A percentile compares a stretch with the other conserved stretches of the same genome.
Conservation (phyloP, 2,888 invertebrate species). For the Mythimna ferrago region DNA sequence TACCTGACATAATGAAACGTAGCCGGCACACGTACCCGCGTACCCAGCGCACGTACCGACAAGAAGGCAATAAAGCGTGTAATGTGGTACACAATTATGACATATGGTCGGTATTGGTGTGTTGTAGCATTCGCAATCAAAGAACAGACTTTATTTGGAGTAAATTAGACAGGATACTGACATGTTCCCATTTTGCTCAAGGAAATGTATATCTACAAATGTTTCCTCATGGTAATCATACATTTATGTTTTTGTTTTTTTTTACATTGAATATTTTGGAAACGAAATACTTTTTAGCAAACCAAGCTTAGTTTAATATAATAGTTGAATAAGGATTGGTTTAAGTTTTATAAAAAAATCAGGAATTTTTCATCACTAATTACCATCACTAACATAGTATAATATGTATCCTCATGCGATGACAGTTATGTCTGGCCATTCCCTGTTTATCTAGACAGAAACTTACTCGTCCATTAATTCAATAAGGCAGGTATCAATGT, state of each 20-base stretch:
- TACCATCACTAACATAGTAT: too few relatives aligned
- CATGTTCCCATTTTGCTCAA: slow-evolving; percentile 22
- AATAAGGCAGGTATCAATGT: slow-evolving; percentile 62
- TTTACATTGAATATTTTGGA: not conserved
- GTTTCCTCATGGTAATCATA: not conserved
- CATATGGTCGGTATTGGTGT: slow-evolving; percentile 55
- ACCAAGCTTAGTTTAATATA: too few relatives aligned
- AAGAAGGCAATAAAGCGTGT: slow-evolving; percentile 57
- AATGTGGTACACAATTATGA: slow-evolving; percentile 64
- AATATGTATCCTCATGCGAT: not conserved
- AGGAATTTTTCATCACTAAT: too few relatives aligned
- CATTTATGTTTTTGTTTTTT: not conserved
- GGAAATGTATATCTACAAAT: slow-evolving; percentile 16
- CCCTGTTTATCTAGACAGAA: slow-evolving; percentile 33
- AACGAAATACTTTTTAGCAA: too few relatives aligned
- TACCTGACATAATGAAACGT: slow-evolving; percentile 59
- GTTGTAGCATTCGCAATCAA: slow-evolving; percentile 44
- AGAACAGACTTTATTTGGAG: slow-evolving; percentile 47
- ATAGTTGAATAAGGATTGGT: too few relatives aligned
- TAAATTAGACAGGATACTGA: slow-evolving; percentile 56
- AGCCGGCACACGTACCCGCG: slow-evolving; percentile 37
- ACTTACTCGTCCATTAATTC: slow-evolving; percentile 45
- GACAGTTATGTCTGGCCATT: not conserved
- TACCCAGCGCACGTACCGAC: slow-evolving; percentile 53
- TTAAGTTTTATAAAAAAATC: too few relatives aligned